Evolutionary conservation across 2,888 invertebrate genomes (phyloP), one percentile per base, ranked within the genome.

Genomic region (Bhutanitis thaidina): DNA sequence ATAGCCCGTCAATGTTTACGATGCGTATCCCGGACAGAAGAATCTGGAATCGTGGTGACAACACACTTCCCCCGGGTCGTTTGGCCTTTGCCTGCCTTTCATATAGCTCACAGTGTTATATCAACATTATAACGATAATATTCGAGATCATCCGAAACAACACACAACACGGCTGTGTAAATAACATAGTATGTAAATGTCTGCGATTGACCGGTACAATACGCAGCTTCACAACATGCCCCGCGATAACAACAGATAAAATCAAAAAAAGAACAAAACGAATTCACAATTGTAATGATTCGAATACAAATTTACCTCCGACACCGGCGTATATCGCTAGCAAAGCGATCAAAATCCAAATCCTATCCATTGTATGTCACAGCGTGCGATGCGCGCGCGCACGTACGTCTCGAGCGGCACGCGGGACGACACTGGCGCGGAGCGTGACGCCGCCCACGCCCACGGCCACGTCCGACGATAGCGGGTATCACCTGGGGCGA

Each of bases 361-460:
- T 35, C 32, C 16, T 50, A 35, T 45, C 39, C 45, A 45, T 50
- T 45, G 39, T 44, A 25, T 10, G 49, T 39, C 39, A 39, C 34
- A 13, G 9, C 3, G 35, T 1, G 9, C 8, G 30, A 30, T 12
- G 43, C 49, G 49, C 43, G 15, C 13, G 32, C 49, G 49, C 43
- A 37, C 49, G 49, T 37, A 20, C 20, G 43, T 38, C 8, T 16
- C 7, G 3, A 5, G 14, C 37, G 49, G 49, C 12, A 15, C 48
- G 48, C 35, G 49, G 25, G 36, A 29, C 43, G 43, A 20, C 7
- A 49, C 49, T 27, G 13, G 13, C 32, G 34, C 13, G 13, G 12
- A 13, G 8, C 7, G 39, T 47, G 38, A 47, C 32, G 32, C 39
- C 30, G 27, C 5, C 10, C 39, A 20, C 39, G 13, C 32, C 10